Evolutionary conservation across 2,888 invertebrate genomes (phyloP).

Genomic region (Tetrapedia diversipes): DNA sequence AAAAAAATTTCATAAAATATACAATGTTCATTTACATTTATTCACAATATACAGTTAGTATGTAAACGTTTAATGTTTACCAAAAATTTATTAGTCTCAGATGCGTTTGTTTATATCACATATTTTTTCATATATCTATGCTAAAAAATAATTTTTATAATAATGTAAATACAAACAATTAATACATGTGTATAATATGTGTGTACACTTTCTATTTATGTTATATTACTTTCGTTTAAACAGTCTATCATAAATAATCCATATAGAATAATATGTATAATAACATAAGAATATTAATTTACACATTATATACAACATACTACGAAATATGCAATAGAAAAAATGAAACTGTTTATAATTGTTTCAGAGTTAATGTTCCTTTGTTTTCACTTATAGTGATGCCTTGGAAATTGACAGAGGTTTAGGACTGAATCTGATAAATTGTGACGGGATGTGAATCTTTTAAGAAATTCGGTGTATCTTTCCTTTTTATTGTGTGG

Average conservation of each 20-base stretch:
- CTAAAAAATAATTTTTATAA: constrained; percentile 34
- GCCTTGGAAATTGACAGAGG: no score
- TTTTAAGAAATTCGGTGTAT: no score
- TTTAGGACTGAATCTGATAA: no score
- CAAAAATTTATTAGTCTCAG: constrained; percentile 27
- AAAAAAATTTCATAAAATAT: constrained; percentile 27
- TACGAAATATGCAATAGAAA: background rate
- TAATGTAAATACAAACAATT: constrained; percentile 26
- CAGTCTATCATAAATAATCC: background rate
- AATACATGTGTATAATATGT: constrained; percentile 7
- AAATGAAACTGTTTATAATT: background rate
- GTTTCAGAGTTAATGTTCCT: background rate
- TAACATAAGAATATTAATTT: no score
- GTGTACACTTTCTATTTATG: background rate
- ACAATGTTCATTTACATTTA: constrained; percentile 46
- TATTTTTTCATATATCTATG: constrained; percentile 10
- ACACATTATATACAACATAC: background rate
- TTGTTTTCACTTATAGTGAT: background rate
- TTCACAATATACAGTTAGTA: constrained; percentile 37
- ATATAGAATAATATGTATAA: no score
- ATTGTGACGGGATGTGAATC: no score
- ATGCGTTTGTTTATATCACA: constrained; percentile 5
- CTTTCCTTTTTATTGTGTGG: no score
- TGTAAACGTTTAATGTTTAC: constrained; percentile 11
- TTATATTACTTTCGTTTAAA: background rate